A percentile compares a stretch with the other conserved stretches of the same genome.
Evolutionary conservation across 2,113 vertebrate genomes (phyloP).

Genomic region (Chaenogobius annularis): DNA sequence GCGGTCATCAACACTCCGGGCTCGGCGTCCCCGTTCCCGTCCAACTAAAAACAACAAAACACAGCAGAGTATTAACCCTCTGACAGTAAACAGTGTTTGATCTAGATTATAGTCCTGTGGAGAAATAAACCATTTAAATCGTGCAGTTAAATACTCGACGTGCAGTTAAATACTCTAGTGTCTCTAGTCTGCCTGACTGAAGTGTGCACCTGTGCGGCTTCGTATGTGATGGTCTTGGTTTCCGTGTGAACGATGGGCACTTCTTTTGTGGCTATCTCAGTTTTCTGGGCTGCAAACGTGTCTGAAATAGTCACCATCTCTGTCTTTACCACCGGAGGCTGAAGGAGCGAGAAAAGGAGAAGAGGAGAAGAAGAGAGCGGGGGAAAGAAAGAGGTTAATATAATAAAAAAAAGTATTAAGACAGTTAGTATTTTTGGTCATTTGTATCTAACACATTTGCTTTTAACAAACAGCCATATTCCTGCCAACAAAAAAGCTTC

Average conservation of each 20-base stretch:
- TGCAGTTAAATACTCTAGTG: slow-evolving; percentile 16
- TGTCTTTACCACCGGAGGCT: slow-evolving; percentile 99
- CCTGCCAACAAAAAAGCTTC: neutral
- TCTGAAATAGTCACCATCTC: slow-evolving; percentile 99
- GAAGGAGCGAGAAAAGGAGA: slow-evolving; percentile 60
- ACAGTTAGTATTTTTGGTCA: slow-evolving; percentile 18
- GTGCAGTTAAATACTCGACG: slow-evolving; percentile 23
- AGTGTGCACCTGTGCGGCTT: slow-evolving; percentile 90
- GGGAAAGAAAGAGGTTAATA: slow-evolving; percentile 39
- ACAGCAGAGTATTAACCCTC: neutral
- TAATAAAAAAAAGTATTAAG: slow-evolving; percentile 16
- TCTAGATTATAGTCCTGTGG: neutral
- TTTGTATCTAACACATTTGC: neutral
- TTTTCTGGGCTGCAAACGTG: slow-evolving; percentile 91
- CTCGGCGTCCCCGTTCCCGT: slow-evolving; percentile 82
- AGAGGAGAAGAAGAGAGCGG: slow-evolving; percentile 57
- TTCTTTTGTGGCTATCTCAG: slow-evolving; percentile 97
- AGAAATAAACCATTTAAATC: slow-evolving; percentile 10
- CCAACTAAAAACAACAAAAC: slow-evolving; percentile 76
- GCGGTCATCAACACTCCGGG: slow-evolving; percentile 90
- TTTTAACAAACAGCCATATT: neutral
- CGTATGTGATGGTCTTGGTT: slow-evolving; percentile 99
- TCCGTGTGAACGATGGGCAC: slow-evolving; percentile 99
- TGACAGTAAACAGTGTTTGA: neutral
- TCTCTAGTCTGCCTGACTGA: slow-evolving; percentile 5